These are phyloP conservation scores for Tortrix viridana DNA, from an alignment of 2,888 invertebrate species.

Conservation along the genomic window DNA sequence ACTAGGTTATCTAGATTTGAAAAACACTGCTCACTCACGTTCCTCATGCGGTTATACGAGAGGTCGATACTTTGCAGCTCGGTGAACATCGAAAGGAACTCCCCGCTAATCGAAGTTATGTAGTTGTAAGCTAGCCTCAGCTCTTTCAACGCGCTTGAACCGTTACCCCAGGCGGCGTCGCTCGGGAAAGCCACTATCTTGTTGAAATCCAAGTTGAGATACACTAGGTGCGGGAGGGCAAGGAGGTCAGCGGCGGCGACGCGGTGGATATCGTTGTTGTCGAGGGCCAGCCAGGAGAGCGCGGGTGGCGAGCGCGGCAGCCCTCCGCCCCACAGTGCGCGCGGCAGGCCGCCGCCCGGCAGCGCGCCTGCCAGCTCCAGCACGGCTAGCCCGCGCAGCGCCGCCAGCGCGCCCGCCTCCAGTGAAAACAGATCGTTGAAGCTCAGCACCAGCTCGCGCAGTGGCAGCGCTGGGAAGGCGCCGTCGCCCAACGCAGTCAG, in stretches of 20 bases:
- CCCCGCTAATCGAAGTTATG: slow-evolving; percentile 85
- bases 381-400: slow-evolving; percentile 88
- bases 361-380: slow-evolving; percentile 92
- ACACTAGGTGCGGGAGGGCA: slow-evolving; percentile 87
- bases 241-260: slow-evolving; percentile 86
- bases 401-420: slow-evolving; percentile 88
- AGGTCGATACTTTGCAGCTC: slow-evolving; percentile 89
- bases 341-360: slow-evolving; percentile 88
- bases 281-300: slow-evolving; percentile 91
- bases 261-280: slow-evolving; percentile 89
- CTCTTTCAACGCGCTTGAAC: slow-evolving; percentile 88
- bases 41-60: slow-evolving; percentile 88
- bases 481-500: slow-evolving; percentile 86
- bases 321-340: slow-evolving; percentile 85
- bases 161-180: slow-evolving; percentile 60
- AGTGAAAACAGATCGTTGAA: slow-evolving; percentile 92
- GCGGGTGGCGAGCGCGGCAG: slow-evolving; percentile 87
- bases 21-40: slow-evolving; percentile 86
- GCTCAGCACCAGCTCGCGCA: slow-evolving; percentile 93
- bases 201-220: slow-evolving; percentile 93
- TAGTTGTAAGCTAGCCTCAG: slow-evolving; percentile 92
- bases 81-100: slow-evolving; percentile 86
- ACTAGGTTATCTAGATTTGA: slow-evolving; percentile 87
- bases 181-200: slow-evolving; percentile 88
- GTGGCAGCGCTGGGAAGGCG: slow-evolving; percentile 87